These are phyloP conservation scores for Melikaiella ostensackeni DNA, from an alignment of 2,888 invertebrate genomes.

Conservation along the genomic window DNA sequence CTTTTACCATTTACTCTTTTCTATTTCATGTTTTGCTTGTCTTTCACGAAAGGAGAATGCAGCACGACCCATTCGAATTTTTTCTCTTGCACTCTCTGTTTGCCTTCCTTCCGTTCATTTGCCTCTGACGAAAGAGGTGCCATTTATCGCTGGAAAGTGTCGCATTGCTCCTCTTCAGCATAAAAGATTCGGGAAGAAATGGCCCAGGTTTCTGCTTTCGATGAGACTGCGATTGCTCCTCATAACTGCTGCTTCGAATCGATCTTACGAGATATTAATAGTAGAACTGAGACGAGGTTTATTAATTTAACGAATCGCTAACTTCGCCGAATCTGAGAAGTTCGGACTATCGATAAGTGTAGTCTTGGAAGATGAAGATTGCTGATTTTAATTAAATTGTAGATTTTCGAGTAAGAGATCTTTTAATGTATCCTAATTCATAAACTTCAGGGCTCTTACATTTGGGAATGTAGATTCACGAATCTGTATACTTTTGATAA, in stretches of 20 bases:
- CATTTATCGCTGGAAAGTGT: conserved; percentile 30
- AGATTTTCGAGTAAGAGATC: neutral
- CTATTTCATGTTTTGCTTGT: conserved; percentile 25
- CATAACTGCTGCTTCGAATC: neutral
- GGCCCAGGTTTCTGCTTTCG: neutral
- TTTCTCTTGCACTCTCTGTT: conserved; percentile 3
- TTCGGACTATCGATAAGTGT: neutral
- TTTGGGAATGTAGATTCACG: too few relatives aligned
- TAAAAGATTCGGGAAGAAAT: conserved; percentile 21
- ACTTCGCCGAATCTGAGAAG: neutral
- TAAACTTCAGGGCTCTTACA: neutral
- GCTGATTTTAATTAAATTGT: neutral
- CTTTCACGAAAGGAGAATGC: conserved; percentile 31
- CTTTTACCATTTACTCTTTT: conserved; percentile 40
- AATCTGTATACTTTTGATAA: too few relatives aligned
- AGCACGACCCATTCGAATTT: conserved; percentile 17
- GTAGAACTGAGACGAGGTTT: neutral
- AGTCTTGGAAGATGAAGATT: neutral
- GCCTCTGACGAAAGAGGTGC: conserved; percentile 18
- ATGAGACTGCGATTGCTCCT: neutral
- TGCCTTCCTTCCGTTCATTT: conserved; percentile 17
- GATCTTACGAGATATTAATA: conserved; percentile 5
- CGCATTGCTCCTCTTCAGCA: neutral
- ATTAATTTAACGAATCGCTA: neutral
- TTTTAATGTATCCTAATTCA: neutral